Percentiles rank a stretch among this genome's conserved stretches.
Conservation (phyloP, 2,888 invertebrate genomes). For the Cheilosia soror region DNA sequence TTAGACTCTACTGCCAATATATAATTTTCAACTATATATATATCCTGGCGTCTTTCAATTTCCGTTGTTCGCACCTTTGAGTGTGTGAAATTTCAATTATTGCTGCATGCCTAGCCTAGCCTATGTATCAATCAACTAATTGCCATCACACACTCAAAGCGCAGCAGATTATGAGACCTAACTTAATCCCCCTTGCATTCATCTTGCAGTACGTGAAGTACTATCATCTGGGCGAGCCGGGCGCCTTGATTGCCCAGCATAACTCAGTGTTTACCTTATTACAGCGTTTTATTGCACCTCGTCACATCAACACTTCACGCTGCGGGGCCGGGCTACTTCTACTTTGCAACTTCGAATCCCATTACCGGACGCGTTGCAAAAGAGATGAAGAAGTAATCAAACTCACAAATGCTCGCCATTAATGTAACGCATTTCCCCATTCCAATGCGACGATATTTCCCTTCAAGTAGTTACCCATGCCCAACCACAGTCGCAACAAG, state of each 20-base stretch:
- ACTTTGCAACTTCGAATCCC: slow-evolving; percentile 45
- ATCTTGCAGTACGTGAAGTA: slow-evolving; percentile 56
- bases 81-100: slow-evolving; percentile 70
- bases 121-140: slow-evolving; percentile 68
- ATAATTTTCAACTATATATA: not conserved
- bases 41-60: slow-evolving; percentile 34
- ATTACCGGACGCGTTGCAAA: slow-evolving; percentile 37
- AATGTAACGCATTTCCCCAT: slow-evolving; percentile 74
- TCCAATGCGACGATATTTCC: slow-evolving; percentile 47
- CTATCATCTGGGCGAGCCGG: slow-evolving; percentile 63
- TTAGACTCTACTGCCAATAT: not conserved
- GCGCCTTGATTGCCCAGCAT: slow-evolving; percentile 69
- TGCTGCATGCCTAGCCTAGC: slow-evolving; percentile 25
- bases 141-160: slow-evolving; percentile 57
- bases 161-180: slow-evolving; percentile 18
- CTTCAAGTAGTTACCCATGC: slow-evolving; percentile 8
- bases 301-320: slow-evolving; percentile 50
- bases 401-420: slow-evolving; percentile 72
- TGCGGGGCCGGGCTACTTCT: slow-evolving; percentile 10
- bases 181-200: slow-evolving; percentile 59
- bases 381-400: slow-evolving; percentile 73
- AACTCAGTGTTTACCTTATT: slow-evolving; percentile 71
- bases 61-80: slow-evolving; percentile 40
- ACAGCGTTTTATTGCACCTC: slow-evolving; percentile 61
- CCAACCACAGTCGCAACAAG: slow-evolving; percentile 37